phyloP scores from a whole-genome alignment of 2,113 vertebrate species.

The Colaptes auratus region DNA sequence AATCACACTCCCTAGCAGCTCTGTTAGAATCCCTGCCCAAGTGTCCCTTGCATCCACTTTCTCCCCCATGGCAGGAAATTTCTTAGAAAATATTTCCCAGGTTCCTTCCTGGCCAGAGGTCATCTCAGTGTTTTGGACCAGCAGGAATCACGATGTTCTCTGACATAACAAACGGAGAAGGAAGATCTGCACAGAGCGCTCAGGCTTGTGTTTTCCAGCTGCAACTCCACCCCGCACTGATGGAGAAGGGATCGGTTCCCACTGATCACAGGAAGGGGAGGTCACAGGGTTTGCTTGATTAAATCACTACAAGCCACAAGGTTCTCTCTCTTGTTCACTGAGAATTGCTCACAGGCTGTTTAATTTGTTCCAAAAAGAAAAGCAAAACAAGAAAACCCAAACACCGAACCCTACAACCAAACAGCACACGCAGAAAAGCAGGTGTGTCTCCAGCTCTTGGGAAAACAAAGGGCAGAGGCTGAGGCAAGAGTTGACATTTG shows the following conservation, averaged over 20 bases:
- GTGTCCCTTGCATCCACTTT: background rate
- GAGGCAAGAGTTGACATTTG: background rate
- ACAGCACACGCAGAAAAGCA: background rate
- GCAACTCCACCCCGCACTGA: conserved; percentile 37
- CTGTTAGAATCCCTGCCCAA: background rate
- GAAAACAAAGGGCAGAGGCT: background rate
- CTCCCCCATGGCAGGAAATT: background rate
- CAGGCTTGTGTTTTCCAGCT: conserved; percentile 4
- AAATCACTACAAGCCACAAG: conserved; percentile 37
- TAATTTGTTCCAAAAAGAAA: conserved; percentile 13
- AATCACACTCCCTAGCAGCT: background rate
- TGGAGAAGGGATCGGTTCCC: conserved; percentile 39
- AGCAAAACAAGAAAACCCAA: background rate
- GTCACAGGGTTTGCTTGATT: conserved; percentile 60
- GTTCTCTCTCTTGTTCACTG: background rate
- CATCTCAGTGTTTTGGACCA: background rate
- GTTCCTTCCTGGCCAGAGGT: conserved; percentile 54
- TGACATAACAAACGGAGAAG: conserved; percentile 26
- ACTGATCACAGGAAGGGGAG: conserved; percentile 51
- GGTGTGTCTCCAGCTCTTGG: background rate
- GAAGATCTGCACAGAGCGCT: conserved; percentile 25
- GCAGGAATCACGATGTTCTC: conserved; percentile 46
- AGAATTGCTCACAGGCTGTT: background rate
- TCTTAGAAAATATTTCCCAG: conserved; percentile 39
- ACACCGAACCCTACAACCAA: background rate